A percentile compares a stretch with the other conserved stretches of the same genome.
Conservation (phyloP, 2,888 invertebrate species). For the Metalampra italica region DNA sequence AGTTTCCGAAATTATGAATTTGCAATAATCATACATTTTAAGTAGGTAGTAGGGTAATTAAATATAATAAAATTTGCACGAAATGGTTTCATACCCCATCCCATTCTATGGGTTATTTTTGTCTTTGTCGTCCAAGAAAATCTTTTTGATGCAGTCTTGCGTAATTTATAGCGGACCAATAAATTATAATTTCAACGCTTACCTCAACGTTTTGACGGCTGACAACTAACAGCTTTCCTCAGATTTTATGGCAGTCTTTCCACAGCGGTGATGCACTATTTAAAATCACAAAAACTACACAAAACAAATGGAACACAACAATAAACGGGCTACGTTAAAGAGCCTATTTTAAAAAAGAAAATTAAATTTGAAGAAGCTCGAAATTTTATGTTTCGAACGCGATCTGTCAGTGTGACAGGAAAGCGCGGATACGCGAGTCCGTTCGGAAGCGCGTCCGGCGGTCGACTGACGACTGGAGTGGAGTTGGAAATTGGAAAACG, state of each 20-base stretch:
- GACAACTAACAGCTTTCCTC: constrained; percentile 48
- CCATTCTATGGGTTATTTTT: not conserved
- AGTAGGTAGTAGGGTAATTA: not conserved
- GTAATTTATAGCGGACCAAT: constrained; percentile 16
- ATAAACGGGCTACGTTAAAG: constrained; percentile 1
- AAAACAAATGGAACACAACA: constrained; percentile 15
- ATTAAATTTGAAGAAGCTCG: constrained; percentile 19
- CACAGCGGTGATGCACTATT: constrained; percentile 39
- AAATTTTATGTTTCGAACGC: constrained; percentile 29
- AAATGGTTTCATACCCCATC: not conserved
- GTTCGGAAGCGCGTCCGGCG: constrained; percentile 28
- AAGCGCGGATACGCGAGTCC: constrained; percentile 33
- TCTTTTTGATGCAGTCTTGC: not conserved
- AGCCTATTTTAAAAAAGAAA: constrained; percentile 12
- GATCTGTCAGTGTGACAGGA: constrained; percentile 27
- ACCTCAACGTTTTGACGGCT: constrained; percentile 66
- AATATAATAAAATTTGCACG: not conserved
- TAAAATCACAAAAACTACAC: constrained; percentile 30
- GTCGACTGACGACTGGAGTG: too few species aligned
- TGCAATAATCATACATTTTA: too few species aligned
- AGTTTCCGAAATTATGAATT: too few species aligned
- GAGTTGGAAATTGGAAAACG: too few species aligned
- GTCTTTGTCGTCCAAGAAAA: not conserved
- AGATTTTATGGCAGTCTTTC: constrained; percentile 33
- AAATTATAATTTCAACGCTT: constrained; percentile 40